Evolutionary conservation across 2,113 vertebrate species (phyloP).

Genomic region (Nothoprocta perdicaria): DNA sequence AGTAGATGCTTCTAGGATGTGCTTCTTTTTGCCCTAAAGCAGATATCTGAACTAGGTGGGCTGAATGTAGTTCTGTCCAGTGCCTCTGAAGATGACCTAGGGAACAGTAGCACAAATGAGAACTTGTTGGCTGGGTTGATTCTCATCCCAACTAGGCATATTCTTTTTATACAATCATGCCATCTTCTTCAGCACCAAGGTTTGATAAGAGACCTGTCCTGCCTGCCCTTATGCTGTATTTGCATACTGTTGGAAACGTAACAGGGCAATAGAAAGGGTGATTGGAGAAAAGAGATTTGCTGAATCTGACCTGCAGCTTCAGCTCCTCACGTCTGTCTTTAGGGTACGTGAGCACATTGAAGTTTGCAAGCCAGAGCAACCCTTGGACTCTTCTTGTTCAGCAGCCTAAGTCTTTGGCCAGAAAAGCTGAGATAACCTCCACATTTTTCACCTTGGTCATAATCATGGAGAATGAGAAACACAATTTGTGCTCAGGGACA

Average conservation of each 20-base stretch:
- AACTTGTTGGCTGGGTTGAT: neutral
- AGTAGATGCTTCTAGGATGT: neutral
- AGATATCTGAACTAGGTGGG: neutral
- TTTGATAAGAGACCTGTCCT: neutral
- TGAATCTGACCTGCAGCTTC: neutral
- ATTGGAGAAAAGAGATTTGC: neutral
- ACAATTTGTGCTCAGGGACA: neutral
- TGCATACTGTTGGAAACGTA: neutral
- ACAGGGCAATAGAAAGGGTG: neutral
- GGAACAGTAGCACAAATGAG: neutral
- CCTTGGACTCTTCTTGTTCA: neutral
- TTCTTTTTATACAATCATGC: neutral
- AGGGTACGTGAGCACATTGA: neutral
- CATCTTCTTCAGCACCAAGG: neutral
- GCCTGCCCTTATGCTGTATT: neutral
- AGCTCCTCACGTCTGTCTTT: neutral
- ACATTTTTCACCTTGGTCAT: neutral
- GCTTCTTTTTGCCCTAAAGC: neutral
- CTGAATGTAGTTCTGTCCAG: neutral
- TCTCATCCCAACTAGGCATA: neutral
- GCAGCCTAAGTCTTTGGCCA: fast-evolving
- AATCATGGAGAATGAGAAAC: neutral
- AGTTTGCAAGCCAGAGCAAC: neutral
- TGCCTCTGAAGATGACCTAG: neutral
- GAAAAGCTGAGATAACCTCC: neutral